Conservation (phyloP, 2,888 invertebrate species). For the Eulithis testata region DNA sequence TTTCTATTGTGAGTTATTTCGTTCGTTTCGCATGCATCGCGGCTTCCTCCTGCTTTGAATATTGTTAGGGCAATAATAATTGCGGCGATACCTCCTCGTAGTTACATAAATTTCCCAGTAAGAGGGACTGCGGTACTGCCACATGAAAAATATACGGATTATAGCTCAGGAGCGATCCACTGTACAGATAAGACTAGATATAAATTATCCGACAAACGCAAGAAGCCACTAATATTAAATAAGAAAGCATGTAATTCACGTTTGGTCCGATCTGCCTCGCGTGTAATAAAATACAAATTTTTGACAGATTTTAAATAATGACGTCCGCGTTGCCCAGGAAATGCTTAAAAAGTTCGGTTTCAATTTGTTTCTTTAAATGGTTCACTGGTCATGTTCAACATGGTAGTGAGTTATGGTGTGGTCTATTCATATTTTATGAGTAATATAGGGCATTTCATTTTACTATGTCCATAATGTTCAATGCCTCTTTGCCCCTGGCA, state of each 20-base stretch:
- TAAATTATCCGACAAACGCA: slow-evolving; percentile 82
- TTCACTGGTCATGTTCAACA: slow-evolving; percentile 62
- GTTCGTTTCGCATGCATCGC: slow-evolving; percentile 26
- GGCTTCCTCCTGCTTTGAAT: slow-evolving; percentile 43
- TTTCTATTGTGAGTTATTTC: slow-evolving; percentile 29
- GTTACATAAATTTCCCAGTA: slow-evolving; percentile 75
- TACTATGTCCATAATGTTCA: background rate
- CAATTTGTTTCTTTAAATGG: slow-evolving; percentile 64
- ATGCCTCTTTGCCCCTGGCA: slow-evolving; percentile 3
- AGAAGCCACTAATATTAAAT: slow-evolving; percentile 83
- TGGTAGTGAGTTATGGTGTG: slow-evolving; percentile 56
- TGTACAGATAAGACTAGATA: slow-evolving; percentile 77
- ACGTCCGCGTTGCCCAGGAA: slow-evolving; percentile 79
- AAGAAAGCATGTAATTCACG: slow-evolving; percentile 83
- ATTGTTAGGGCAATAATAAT: slow-evolving; percentile 67
- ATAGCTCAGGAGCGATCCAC: slow-evolving; percentile 79
- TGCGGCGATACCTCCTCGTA: slow-evolving; percentile 66
- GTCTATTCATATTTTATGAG: slow-evolving; percentile 29
- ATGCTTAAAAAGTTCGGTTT: slow-evolving; percentile 76
- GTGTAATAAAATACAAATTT: slow-evolving; percentile 79
- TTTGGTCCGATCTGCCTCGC: slow-evolving; percentile 70
- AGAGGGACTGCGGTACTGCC: slow-evolving; percentile 58
- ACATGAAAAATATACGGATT: slow-evolving; percentile 83
- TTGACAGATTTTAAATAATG: slow-evolving; percentile 84
- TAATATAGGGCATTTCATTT: slow-evolving; percentile 23